A percentile compares a stretch with the other conserved stretches of the same genome.
phyloP scores from a whole-genome alignment of 2,113 vertebrate genomes.

The Psilopsiagon aurifrons region DNA sequence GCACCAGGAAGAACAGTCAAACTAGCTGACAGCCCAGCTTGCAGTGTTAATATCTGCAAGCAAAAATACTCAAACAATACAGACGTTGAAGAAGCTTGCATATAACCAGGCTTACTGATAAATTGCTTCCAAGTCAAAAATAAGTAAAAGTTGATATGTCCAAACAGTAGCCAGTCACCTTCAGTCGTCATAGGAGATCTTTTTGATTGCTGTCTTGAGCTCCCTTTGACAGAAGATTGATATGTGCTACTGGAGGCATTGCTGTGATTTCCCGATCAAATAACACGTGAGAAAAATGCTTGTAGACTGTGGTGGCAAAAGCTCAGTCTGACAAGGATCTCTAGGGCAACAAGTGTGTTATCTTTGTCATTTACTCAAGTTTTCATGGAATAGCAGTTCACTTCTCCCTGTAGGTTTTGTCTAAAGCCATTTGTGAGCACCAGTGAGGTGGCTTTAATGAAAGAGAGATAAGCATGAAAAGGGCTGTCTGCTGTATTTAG shows the following conservation, averaged over 20 bases:
- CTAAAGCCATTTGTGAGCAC: not conserved
- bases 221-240: constrained; percentile 11
- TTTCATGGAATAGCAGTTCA: not conserved
- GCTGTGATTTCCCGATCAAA: constrained; percentile 31
- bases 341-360: constrained; percentile 9
- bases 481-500: not conserved
- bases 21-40: not conserved
- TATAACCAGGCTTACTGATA: not conserved
- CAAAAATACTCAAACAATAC: not conserved
- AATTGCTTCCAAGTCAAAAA: constrained; percentile 24
- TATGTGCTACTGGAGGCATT: not conserved
- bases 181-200: not conserved
- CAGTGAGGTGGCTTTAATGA: not conserved
- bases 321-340: constrained; percentile 8
- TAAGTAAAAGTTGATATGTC: not conserved
- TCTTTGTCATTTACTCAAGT: constrained; percentile 25
- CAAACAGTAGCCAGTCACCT: not conserved
- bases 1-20: not conserved
- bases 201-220: constrained; percentile 29
- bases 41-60: not conserved
- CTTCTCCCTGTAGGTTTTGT: constrained; percentile 7
- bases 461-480: not conserved
- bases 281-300: not conserved
- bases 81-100: not conserved
- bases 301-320: constrained; percentile 15